A percentile compares a stretch with the other conserved stretches of the same genome.
Evolutionary conservation across 2,888 invertebrate genomes (phyloP).

Genomic region (Xanthia icteritia): DNA sequence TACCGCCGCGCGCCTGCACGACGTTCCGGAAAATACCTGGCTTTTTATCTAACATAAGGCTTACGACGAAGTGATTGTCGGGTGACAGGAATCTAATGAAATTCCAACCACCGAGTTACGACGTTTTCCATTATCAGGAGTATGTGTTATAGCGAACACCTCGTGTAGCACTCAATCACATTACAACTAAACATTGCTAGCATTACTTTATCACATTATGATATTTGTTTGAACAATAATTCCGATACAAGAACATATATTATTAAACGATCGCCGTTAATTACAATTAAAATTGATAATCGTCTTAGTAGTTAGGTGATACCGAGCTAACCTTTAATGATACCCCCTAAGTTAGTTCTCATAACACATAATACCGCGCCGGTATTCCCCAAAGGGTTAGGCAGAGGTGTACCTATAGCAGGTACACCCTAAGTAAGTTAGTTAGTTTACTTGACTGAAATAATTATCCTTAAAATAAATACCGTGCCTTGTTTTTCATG

Average conservation of each 20-base stretch:
- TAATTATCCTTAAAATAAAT: neutral
- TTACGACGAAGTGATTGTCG: constrained; percentile 29
- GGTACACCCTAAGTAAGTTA: too few species aligned
- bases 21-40: constrained; percentile 40
- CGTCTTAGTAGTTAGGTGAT: neutral
- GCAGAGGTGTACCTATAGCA: too few species aligned
- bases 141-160: neutral
- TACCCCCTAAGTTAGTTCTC: too few species aligned
- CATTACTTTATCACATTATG: too few species aligned
- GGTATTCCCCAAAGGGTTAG: too few species aligned
- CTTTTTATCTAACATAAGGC: constrained; percentile 39
- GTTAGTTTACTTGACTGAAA: too few species aligned
- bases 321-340: neutral
- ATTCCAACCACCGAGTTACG: constrained; percentile 22
- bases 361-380: too few species aligned
- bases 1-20: constrained; percentile 37
- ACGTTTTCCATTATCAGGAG: constrained; percentile 11
- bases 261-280: neutral
- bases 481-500: neutral
- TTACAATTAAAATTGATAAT: neutral
- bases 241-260: neutral
- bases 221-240: too few species aligned
- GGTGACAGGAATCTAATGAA: constrained; percentile 44
- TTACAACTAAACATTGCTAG: neutral
- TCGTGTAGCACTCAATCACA: neutral